These are phyloP conservation scores for Choreutis nemorana DNA, from an alignment of 2,888 invertebrate species.

Conservation along the genomic window DNA sequence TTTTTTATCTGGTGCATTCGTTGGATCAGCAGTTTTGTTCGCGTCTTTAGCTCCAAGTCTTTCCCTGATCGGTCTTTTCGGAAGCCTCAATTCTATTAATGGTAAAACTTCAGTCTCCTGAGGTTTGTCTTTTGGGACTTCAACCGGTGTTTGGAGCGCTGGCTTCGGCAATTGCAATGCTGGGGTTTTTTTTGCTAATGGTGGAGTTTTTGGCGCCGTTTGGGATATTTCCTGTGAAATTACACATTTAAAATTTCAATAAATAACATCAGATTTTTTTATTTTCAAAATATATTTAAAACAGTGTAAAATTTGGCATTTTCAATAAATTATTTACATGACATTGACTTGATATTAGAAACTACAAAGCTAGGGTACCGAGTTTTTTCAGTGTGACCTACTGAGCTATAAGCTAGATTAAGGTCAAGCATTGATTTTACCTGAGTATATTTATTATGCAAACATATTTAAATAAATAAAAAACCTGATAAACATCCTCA, in stretches of 20 bases:
- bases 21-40: conserved; percentile 18
- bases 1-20: conserved; percentile 14
- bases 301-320: too few relatives aligned
- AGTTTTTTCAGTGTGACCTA: too few relatives aligned
- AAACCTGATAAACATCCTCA: conserved; percentile 55
- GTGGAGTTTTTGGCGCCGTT: conserved; percentile 25
- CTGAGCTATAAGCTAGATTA: too few relatives aligned
- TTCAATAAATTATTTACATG: too few relatives aligned
- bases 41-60: conserved; percentile 32
- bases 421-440: too few relatives aligned
- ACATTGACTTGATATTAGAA: too few relatives aligned
- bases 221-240: conserved; percentile 43
- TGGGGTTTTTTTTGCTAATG: conserved; percentile 26
- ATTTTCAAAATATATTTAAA: too few relatives aligned
- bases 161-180: conserved; percentile 11
- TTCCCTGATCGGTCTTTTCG: conserved; percentile 54
- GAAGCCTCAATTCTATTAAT: conserved; percentile 54
- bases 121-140: conserved; percentile 14
- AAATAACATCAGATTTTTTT: too few relatives aligned
- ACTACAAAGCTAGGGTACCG: too few relatives aligned
- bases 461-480: background rate
- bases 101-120: conserved; percentile 38
- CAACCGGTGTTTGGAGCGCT: conserved; percentile 7
- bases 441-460: background rate
- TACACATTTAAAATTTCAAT: too few relatives aligned